Percentiles rank a stretch among this genome's conserved stretches.
phyloP scores from a whole-genome alignment of 2,888 invertebrate genomes.

The Rhaphigaster nebulosa region DNA sequence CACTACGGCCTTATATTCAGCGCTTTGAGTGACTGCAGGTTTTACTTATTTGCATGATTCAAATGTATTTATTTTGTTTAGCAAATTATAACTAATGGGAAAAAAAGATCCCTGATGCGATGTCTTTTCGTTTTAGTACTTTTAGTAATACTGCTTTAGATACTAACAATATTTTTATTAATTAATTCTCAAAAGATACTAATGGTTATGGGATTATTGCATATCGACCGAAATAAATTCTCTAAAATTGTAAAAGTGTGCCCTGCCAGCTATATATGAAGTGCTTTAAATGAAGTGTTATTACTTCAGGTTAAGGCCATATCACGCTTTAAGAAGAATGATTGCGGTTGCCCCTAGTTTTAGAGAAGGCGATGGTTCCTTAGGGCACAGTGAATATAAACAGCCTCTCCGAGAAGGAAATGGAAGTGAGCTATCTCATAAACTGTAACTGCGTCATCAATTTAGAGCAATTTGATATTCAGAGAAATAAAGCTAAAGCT shows the following conservation, averaged over 20 bases:
- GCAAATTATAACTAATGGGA: too few species aligned
- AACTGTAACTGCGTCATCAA: not conserved
- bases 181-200: too few species aligned
- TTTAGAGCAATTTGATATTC: not conserved
- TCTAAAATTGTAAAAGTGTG: too few species aligned
- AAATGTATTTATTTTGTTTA: too few species aligned
- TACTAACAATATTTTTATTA: too few species aligned
- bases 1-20: too few species aligned
- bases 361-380: not conserved
- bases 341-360: not conserved
- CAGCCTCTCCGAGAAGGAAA: not conserved
- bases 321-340: not conserved
- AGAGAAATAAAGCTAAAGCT: not conserved
- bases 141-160: too few species aligned
- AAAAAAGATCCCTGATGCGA: too few species aligned
- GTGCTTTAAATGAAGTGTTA: not conserved
- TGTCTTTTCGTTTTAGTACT: too few species aligned
- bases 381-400: slow-evolving; percentile 4
- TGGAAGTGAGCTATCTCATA: not conserved
- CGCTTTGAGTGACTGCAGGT: too few species aligned
- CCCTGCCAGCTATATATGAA: not conserved
- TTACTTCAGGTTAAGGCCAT: not conserved
- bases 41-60: too few species aligned
- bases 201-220: too few species aligned
- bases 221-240: not conserved